A percentile compares a stretch with the other conserved stretches of the same genome.
Conservation (phyloP, 2,888 invertebrate genomes). For the Ptilodon capucinus region DNA sequence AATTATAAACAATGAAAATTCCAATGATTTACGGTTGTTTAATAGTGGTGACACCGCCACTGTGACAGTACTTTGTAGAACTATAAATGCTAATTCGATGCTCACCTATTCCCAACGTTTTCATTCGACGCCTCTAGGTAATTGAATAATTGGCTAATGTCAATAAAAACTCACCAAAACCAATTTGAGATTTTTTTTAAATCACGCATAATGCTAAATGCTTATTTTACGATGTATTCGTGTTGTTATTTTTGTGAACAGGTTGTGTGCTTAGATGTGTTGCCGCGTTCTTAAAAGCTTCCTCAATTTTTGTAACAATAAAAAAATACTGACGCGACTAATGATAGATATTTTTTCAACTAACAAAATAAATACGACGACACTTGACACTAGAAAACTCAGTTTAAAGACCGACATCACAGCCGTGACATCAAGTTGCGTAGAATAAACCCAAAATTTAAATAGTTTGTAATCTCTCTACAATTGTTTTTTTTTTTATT, state of each 20-base stretch:
- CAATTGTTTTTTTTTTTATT: too few species aligned
- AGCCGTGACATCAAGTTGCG: too few species aligned
- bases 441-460: too few species aligned
- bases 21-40: not conserved
- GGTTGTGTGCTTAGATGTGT: constrained; percentile 33
- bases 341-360: too few species aligned
- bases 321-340: not conserved
- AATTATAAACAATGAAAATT: not conserved
- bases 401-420: too few species aligned
- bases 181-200: constrained; percentile 39
- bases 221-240: constrained; percentile 38
- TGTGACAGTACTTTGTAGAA: not conserved
- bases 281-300: constrained; percentile 27
- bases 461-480: too few species aligned
- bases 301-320: constrained; percentile 21
- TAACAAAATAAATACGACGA: too few species aligned
- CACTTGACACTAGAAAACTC: too few species aligned
- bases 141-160: constrained; percentile 43
- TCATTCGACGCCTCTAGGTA: constrained; percentile 33
- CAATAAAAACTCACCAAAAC: constrained; percentile 42
- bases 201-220: constrained; percentile 31
- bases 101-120: constrained; percentile 31
- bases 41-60: not conserved
- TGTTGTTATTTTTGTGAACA: constrained; percentile 33
- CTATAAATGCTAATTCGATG: constrained; percentile 41